Percentiles rank a stretch among this genome's conserved stretches.
Evolutionary conservation across 1,140 invertebrate genomes (phyloP).

Genomic region (Melanaphis sacchari): DNA sequence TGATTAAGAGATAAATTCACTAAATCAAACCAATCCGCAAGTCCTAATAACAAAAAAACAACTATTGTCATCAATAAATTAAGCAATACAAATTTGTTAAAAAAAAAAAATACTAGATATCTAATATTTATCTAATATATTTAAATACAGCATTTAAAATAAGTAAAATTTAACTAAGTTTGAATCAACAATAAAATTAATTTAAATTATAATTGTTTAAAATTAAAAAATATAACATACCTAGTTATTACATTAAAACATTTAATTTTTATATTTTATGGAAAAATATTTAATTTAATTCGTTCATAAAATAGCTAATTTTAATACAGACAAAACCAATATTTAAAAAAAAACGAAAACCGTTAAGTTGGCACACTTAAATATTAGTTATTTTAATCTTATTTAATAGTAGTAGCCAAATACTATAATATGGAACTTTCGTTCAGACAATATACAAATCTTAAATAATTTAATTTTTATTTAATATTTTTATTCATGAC

Average conservation of each 20-base stretch:
- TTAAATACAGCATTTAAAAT: not conserved
- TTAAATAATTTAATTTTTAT: not conserved
- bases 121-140: not conserved
- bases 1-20: not conserved
- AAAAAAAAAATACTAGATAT: too few relatives aligned
- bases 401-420: slow-evolving; percentile 24
- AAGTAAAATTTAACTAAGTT: not conserved
- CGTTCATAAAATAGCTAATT: not conserved
- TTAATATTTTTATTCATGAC: not conserved
- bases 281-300: not conserved
- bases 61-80: not conserved
- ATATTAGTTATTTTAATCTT: slow-evolving; percentile 44
- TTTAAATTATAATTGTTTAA: not conserved
- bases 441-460: not conserved
- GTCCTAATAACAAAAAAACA: not conserved
- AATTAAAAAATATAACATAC: not conserved
- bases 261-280: not conserved
- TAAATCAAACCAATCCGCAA: not conserved
- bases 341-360: not conserved
- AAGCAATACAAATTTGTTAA: not conserved
- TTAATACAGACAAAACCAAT: not conserved
- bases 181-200: not conserved
- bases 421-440: not conserved
- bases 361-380: slow-evolving; percentile 25
- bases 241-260: not conserved